These are phyloP conservation scores for Tragelaphus imberbis DNA, from an alignment of 2,113 vertebrate genomes.

Conservation along the genomic window DNA sequence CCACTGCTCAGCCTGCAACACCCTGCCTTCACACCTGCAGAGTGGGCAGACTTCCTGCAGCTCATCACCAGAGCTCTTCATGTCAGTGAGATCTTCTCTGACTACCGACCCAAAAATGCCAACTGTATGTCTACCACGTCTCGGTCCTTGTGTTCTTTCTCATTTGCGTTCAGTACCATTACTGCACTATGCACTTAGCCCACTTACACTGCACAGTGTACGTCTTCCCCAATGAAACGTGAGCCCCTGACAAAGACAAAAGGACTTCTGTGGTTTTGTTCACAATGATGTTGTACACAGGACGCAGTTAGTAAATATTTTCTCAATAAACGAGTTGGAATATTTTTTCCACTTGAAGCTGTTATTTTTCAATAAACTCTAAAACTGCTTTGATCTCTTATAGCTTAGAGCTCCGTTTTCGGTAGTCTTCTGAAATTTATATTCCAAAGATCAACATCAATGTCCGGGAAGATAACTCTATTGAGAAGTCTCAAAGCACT, in stretches of 20 bases:
- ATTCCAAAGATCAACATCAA: background rate
- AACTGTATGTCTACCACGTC: accelerated
- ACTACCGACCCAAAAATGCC: too few relatives aligned
- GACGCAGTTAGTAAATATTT: too few relatives aligned
- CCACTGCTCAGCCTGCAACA: background rate
- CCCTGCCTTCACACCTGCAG: background rate
- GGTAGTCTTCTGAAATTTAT: background rate
- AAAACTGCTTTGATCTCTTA: background rate
- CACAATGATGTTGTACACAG: background rate
- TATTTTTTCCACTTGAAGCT: background rate
- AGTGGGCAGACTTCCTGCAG: background rate
- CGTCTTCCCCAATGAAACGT: accelerated
- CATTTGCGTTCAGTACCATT: background rate
- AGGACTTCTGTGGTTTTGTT: background rate
- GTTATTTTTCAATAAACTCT: background rate
- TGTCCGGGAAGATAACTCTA: background rate
- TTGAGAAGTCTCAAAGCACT: background rate
- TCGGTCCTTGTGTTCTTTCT: too few relatives aligned
- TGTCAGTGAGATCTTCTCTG: background rate
- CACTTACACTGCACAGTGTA: accelerated
- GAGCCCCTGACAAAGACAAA: background rate
- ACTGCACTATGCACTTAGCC: background rate
- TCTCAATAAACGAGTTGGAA: background rate
- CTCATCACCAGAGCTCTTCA: background rate
- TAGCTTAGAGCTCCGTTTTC: background rate